A percentile compares a stretch with the other conserved stretches of the same genome.
Evolutionary conservation across 2,888 invertebrate species (phyloP).

Genomic region (Emmelina monodactyla): DNA sequence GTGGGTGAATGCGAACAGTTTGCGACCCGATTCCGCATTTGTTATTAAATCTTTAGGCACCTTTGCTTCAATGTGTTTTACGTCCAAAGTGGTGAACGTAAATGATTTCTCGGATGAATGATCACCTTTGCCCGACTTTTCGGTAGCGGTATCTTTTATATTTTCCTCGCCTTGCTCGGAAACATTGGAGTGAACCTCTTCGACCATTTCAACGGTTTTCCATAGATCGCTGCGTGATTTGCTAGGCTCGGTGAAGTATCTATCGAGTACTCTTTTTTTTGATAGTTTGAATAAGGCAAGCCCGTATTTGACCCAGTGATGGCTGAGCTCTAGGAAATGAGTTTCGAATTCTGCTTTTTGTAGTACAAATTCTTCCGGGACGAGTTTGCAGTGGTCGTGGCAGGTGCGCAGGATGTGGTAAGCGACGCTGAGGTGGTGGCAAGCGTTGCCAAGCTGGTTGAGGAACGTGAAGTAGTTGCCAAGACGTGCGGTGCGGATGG

Average conservation of each 20-base stretch:
- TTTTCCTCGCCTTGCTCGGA: constrained; percentile 37
- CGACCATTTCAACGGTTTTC: constrained; percentile 37
- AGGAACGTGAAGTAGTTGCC: constrained; percentile 59
- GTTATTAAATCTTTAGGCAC: constrained; percentile 32
- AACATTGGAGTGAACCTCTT: constrained; percentile 21
- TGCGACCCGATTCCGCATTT: constrained; percentile 54
- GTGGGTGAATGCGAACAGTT: constrained; percentile 62
- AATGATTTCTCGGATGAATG: constrained; percentile 28
- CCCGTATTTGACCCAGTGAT: constrained; percentile 70
- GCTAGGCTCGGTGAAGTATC: constrained; percentile 39
- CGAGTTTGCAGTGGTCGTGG: constrained; percentile 56
- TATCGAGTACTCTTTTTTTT: constrained; percentile 48
- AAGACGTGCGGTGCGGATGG: constrained; percentile 57
- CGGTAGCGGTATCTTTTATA: constrained; percentile 34
- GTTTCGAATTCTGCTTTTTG: constrained; percentile 49
- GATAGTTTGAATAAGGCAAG: constrained; percentile 65
- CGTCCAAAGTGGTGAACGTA: constrained; percentile 37
- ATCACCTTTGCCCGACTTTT: constrained; percentile 43
- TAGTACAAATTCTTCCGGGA: constrained; percentile 46
- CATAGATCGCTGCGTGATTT: constrained; percentile 35
- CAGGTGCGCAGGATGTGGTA: constrained; percentile 63
- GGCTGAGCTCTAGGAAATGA: constrained; percentile 58
- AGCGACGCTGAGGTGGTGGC: constrained; percentile 73
- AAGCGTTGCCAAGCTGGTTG: constrained; percentile 50
- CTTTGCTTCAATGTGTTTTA: constrained; percentile 39